Evolutionary conservation across 2,888 invertebrate species (phyloP).

Genomic region (Helleia helle): DNA sequence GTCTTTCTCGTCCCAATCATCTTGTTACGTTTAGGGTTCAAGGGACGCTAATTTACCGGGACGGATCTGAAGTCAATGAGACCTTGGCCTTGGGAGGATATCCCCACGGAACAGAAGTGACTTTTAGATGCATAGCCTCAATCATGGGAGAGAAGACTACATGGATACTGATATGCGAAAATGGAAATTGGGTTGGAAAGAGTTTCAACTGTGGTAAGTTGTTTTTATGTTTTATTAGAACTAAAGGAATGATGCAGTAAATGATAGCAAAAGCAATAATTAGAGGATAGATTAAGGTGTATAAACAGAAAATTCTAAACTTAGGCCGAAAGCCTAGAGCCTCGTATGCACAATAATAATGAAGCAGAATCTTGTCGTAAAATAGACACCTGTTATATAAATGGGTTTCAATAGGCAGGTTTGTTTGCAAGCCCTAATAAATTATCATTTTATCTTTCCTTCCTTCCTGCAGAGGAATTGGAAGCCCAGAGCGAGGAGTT

Average conservation of each 20-base stretch:
- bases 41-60: constrained; percentile 84
- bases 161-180: constrained; percentile 89
- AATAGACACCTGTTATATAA: no score
- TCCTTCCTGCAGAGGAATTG: constrained; percentile 62
- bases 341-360: no score
- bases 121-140: constrained; percentile 87
- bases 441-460: no score
- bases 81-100: constrained; percentile 78
- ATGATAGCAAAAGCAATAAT: no score
- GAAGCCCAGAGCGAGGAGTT: constrained; percentile 62
- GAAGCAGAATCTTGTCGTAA: no score
- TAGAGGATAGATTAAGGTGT: no score
- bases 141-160: constrained; percentile 87
- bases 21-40: constrained; percentile 71
- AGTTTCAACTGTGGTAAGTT: constrained; percentile 84
- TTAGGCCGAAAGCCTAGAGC: no score
- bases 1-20: constrained; percentile 16
- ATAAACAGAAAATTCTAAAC: no score
- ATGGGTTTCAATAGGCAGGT: no score
- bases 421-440: no score
- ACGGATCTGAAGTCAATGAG: constrained; percentile 79
- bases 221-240: no score
- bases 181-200: constrained; percentile 88
- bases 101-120: constrained; percentile 87
- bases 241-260: no score